Evolutionary conservation across 1,140 invertebrate genomes (phyloP).

Genomic region (Thaumetopoea pityocampa): DNA sequence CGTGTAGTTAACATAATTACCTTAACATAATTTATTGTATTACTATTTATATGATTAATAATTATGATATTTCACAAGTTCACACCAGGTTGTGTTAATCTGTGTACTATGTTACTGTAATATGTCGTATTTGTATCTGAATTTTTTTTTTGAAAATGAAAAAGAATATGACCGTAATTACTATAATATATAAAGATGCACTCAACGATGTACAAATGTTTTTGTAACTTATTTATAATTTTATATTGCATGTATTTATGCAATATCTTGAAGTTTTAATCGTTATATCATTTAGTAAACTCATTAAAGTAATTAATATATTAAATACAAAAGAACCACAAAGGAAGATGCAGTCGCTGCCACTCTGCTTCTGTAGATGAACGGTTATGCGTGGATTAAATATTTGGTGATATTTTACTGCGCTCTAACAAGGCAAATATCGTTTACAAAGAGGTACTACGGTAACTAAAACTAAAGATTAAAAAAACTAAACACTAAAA

Average conservation of each 20-base stretch:
- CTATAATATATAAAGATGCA: conserved; percentile 50
- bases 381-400: too few relatives aligned
- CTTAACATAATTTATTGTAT: conserved; percentile 16
- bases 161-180: conserved; percentile 37
- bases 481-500: too few relatives aligned
- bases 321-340: too few relatives aligned
- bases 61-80: conserved; percentile 36
- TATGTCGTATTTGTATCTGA: conserved; percentile 20
- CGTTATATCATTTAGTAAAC: conserved; percentile 5
- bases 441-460: too few relatives aligned
- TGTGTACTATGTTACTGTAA: conserved; percentile 22
- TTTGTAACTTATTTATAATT: conserved; percentile 24
- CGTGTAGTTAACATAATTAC: conserved; percentile 16
- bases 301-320: too few relatives aligned
- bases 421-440: too few relatives aligned
- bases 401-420: too few relatives aligned
- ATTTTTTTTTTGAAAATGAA: conserved; percentile 27
- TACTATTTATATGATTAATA: conserved; percentile 19
- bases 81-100: conserved; percentile 64
- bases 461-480: too few relatives aligned
- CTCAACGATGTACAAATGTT: conserved; percentile 56
- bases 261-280: conserved; percentile 7
- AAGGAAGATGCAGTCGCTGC: too few relatives aligned
- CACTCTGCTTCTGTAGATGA: too few relatives aligned
- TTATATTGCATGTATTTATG: conserved; percentile 12